Conservation (phyloP, 2,888 invertebrate genomes). For the Caradrina clavipalpis region DNA sequence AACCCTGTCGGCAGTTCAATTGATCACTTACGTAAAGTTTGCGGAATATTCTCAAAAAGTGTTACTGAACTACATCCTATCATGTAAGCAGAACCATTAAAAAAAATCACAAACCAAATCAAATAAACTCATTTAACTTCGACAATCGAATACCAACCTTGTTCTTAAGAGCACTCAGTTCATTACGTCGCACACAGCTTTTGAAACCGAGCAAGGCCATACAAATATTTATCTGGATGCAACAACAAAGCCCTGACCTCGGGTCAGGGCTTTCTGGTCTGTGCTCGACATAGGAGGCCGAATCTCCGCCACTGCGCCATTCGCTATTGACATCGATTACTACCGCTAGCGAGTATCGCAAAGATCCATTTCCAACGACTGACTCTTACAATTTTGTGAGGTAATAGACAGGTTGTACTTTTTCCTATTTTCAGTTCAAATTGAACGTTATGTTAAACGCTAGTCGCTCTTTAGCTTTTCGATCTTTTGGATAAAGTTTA, state of each 20-base stretch:
- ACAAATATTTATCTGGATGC: slow-evolving; percentile 38
- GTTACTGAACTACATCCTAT: neutral
- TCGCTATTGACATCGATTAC: slow-evolving; percentile 44
- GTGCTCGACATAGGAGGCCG: slow-evolving; percentile 39
- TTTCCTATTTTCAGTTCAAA: slow-evolving; percentile 25
- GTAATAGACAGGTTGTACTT: slow-evolving; percentile 6
- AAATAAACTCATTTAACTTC: neutral
- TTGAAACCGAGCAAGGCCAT: slow-evolving; percentile 16
- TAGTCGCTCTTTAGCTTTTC: neutral
- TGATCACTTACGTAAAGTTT: no score
- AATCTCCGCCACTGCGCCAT: slow-evolving; percentile 44
- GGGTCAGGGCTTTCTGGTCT: slow-evolving; percentile 29
- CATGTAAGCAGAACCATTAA: no score
- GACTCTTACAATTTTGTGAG: slow-evolving; percentile 35
- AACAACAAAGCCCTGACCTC: slow-evolving; percentile 38
- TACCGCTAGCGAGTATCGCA: slow-evolving; percentile 7
- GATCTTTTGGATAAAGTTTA: neutral
- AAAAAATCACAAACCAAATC: neutral
- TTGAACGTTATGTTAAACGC: slow-evolving; percentile 4
- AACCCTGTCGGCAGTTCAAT: no score
- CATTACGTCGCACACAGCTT: neutral
- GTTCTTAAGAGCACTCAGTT: neutral
- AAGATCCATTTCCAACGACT: slow-evolving; percentile 45
- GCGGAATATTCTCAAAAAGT: neutral
- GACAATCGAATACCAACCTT: neutral